Evolutionary conservation across 1,140 invertebrate species (phyloP).

Genomic region (Heliconius eleuchia): DNA sequence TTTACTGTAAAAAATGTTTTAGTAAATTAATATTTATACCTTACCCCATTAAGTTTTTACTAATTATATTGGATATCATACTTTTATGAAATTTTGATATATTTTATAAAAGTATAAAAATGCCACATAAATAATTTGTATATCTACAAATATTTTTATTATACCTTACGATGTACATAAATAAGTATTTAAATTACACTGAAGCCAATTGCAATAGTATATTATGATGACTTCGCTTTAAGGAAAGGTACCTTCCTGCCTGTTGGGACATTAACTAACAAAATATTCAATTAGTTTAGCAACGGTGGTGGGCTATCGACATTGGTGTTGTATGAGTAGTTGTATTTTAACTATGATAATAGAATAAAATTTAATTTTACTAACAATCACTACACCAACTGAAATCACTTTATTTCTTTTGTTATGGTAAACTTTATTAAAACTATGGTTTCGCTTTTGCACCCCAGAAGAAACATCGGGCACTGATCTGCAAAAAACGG

Average conservation of each 20-base stretch:
- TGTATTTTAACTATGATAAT: slow-evolving; percentile 56
- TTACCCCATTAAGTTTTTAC: neutral
- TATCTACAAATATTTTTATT: slow-evolving; percentile 17
- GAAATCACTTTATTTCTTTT: slow-evolving; percentile 27
- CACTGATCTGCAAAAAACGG: slow-evolving; percentile 77
- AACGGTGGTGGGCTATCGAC: slow-evolving; percentile 67
- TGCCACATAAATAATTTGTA: slow-evolving; percentile 3
- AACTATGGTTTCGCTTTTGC: slow-evolving; percentile 75
- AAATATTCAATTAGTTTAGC: slow-evolving; percentile 50
- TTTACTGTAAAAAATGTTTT: neutral
- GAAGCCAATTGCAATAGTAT: slow-evolving; percentile 39
- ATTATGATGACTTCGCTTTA: slow-evolving; percentile 76
- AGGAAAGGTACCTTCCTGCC: slow-evolving; percentile 81
- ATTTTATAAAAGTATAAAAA: slow-evolving; percentile 21
- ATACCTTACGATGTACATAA: slow-evolving; percentile 22
- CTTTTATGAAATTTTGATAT: neutral
- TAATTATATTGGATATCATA: slow-evolving; percentile 1
- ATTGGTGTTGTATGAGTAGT: slow-evolving; percentile 50
- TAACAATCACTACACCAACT: slow-evolving; percentile 40
- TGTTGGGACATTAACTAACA: slow-evolving; percentile 79
- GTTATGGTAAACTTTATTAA: slow-evolving; percentile 35
- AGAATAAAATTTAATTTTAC: slow-evolving; percentile 33
- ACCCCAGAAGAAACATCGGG: slow-evolving; percentile 78
- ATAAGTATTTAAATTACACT: slow-evolving; percentile 29
- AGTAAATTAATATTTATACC: neutral